Evolutionary conservation across 2,113 vertebrate genomes (phyloP).

Genomic region (Muscicapa adusta): DNA sequence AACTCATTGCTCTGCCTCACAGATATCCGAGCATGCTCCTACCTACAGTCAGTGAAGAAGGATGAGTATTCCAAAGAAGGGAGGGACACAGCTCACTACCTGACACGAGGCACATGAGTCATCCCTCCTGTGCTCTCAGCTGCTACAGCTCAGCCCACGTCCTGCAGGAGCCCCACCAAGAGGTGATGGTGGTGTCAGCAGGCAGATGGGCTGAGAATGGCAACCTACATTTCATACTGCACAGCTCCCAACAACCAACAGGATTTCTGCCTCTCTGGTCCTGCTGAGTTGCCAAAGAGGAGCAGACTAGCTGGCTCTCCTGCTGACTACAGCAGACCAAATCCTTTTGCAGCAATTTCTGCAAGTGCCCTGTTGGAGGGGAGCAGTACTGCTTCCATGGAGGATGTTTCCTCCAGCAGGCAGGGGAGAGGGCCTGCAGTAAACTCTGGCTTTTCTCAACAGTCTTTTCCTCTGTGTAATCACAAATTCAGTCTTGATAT

Average conservation of each 20-base stretch:
- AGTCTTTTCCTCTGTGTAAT: not conserved
- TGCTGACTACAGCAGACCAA: not conserved
- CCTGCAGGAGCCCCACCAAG: not conserved
- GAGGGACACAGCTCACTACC: not conserved
- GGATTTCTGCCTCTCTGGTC: not conserved
- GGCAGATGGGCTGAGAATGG: not conserved
- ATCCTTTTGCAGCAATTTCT: not conserved
- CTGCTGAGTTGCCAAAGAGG: not conserved
- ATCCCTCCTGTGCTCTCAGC: not conserved
- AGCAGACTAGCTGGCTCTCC: not conserved
- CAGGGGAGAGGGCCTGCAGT: not conserved
- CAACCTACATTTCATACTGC: not conserved
- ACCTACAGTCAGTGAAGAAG: not conserved
- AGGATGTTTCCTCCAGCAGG: not conserved
- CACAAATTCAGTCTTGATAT: not conserved
- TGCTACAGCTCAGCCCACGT: not conserved
- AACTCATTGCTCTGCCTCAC: not conserved
- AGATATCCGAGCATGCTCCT: not conserved
- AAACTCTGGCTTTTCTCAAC: not conserved
- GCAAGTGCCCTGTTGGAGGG: not conserved
- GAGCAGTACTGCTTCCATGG: not conserved
- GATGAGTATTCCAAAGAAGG: not conserved
- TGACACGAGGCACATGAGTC: not conserved
- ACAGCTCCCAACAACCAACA: not conserved
- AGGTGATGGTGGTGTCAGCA: not conserved